A percentile compares a stretch with the other conserved stretches of the same genome.
Conservation (phyloP, 2,888 invertebrate genomes). For the Machimus atricapillus region DNA sequence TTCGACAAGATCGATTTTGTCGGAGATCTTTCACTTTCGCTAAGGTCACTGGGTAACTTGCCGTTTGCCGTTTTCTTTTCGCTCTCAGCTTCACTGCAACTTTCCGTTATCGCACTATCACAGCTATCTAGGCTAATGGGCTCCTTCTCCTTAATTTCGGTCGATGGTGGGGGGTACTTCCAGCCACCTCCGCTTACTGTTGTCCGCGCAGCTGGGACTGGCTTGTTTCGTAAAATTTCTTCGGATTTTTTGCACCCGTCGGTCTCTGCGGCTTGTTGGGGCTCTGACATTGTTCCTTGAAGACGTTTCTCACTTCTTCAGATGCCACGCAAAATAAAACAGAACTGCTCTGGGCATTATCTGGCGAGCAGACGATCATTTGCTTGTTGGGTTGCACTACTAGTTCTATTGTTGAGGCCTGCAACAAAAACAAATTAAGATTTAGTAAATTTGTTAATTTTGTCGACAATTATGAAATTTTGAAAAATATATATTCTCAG, state of each 20-base stretch:
- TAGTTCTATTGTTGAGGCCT: conserved; percentile 1
- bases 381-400: neutral
- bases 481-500: too few relatives aligned
- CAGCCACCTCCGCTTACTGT: neutral
- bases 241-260: conserved; percentile 6
- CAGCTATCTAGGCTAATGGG: neutral
- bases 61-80: neutral
- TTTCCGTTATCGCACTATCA: conserved; percentile 17
- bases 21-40: neutral
- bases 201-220: neutral
- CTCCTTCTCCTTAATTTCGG: neutral
- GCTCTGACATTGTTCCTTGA: conserved; percentile 25
- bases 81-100: neutral
- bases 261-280: neutral
- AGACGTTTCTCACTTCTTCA: neutral
- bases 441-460: neutral
- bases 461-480: neutral
- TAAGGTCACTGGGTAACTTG: neutral
- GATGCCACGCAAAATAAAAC: conserved; percentile 11
- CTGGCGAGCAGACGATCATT: neutral
- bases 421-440: neutral
- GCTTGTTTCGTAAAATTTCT: neutral
- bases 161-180: neutral
- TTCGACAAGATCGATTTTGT: conserved; percentile 32
- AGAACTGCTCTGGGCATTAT: neutral